These are phyloP conservation scores for Drosophila willistoni DNA, from an alignment of 1,140 invertebrate species.

Conservation along the genomic window DNA sequence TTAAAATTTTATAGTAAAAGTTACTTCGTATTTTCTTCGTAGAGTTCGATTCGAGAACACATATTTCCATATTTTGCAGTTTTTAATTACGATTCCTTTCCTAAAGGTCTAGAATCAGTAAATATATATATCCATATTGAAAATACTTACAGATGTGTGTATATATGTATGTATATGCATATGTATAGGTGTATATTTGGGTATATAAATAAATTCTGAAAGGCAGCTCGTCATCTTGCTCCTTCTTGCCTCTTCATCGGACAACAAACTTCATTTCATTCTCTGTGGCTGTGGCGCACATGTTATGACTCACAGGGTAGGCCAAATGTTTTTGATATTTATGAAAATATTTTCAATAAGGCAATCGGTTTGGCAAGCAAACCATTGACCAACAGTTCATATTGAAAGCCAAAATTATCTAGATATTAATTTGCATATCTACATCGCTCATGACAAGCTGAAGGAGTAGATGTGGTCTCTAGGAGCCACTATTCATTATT, in stretches of 20 bases:
- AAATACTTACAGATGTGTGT: slow-evolving; percentile 16
- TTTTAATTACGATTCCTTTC: no score
- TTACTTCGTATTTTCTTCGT: no score
- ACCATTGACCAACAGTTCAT: neutral
- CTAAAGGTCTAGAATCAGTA: no score
- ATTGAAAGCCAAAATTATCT: slow-evolving; percentile 51
- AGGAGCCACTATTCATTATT: neutral
- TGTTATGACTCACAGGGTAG: slow-evolving; percentile 19
- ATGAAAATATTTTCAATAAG: slow-evolving; percentile 60
- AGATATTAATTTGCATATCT: slow-evolving; percentile 44
- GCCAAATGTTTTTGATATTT: slow-evolving; percentile 64
- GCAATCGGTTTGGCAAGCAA: slow-evolving; percentile 16
- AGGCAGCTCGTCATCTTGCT: neutral
- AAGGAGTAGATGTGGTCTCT: slow-evolving; percentile 11
- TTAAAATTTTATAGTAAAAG: no score
- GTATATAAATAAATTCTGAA: neutral
- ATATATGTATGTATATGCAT: slow-evolving; percentile 16
- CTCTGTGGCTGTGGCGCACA: neutral
- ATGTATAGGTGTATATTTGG: slow-evolving; percentile 16
- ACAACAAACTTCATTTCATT: slow-evolving; percentile 3
- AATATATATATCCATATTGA: no score
- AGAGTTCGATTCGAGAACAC: no score
- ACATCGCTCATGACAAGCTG: neutral
- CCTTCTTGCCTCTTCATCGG: neutral
- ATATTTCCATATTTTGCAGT: no score